phyloP scores from a whole-genome alignment of 2,797 vertebrate genomes.

The Notolabrus celidotus region DNA sequence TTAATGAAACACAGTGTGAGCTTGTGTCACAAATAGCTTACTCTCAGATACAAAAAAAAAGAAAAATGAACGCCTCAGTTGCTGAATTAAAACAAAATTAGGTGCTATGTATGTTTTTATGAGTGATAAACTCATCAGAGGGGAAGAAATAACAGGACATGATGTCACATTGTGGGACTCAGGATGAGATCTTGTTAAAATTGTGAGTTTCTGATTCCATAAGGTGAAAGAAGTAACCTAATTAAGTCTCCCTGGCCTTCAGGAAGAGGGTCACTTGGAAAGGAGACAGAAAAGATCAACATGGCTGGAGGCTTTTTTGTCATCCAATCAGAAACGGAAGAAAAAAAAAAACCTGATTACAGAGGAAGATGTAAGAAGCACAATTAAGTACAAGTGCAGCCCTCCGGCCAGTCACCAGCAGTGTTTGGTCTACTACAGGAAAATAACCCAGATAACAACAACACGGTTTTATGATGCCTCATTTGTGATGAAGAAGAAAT shows the following conservation, averaged over 20 bases:
- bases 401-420: constrained; percentile 8
- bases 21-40: constrained; percentile 41
- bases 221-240: not conserved
- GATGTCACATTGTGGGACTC: not conserved
- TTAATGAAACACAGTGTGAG: constrained; percentile 76
- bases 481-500: constrained; percentile 1
- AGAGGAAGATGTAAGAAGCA: constrained; percentile 27
- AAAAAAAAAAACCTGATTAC: constrained; percentile 59
- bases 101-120: no score
- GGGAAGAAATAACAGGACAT: not conserved
- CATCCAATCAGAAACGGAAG: constrained; percentile 61
- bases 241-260: constrained; percentile 25
- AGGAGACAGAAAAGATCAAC: not conserved
- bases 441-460: constrained; percentile 20
- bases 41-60: constrained; percentile 4
- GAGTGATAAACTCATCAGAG: no score
- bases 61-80: constrained; percentile 18
- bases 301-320: constrained; percentile 34
- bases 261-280: constrained; percentile 33
- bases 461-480: not conserved
- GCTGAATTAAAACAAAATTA: constrained; percentile 1
- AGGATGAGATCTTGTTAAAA: constrained; percentile 6
- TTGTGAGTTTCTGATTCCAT: constrained; percentile 23
- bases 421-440: constrained; percentile 31
- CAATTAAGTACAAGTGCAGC: constrained; percentile 19